Evolutionary conservation across 2,797 vertebrate genomes (phyloP), one percentile per base, ranked within the genome.

Genomic region (Chelon auratus): DNA sequence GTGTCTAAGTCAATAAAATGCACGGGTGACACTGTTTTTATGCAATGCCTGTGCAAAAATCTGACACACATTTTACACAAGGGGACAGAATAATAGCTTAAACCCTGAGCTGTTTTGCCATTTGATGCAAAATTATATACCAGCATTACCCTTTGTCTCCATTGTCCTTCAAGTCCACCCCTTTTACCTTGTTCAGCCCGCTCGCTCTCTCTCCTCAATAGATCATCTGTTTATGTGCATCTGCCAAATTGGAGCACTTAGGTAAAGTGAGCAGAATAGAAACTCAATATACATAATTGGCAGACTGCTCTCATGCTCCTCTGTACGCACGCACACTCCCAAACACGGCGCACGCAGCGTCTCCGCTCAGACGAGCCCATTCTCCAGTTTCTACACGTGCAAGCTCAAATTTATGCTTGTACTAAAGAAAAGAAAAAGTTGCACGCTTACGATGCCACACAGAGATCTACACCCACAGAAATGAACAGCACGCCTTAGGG

Each of bases 221-320:
- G 82, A 93, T 94, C 93, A 91, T 92, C 83, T 91, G 88, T 92
- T 94, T 93, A 91, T 91, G 89, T 87, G 59, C 64, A 71, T 88
- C 86, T 92, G 91, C 88, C 89, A 92, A 92, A 90, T 82, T 91
- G 86, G 82, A 89, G 89, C 93, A 93, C 93, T 94, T 94, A 91
- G 87, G 87, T 92, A 93, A 91, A 94, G 92, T 92, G 89, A 90
- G 90, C 84, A 72, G 87, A 89, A 91, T 87, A 89, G 89, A 91
- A 93, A 83, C 74, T 83, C 87, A 89, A 90, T 86, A 84, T 88
- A 75, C 85, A 82, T 93, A 93, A 94, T 93, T 92, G 92, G 87
- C 84, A 89, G 74, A 80, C 85, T 70, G 81, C 88, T 84, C 68
- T 80, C 78, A 71, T 79, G 56, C 72, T 62, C 53, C 18, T 69